Percentiles rank a stretch among this genome's conserved stretches.
Conservation (phyloP, 2,113 vertebrate species). For the Anolis carolinensis region DNA sequence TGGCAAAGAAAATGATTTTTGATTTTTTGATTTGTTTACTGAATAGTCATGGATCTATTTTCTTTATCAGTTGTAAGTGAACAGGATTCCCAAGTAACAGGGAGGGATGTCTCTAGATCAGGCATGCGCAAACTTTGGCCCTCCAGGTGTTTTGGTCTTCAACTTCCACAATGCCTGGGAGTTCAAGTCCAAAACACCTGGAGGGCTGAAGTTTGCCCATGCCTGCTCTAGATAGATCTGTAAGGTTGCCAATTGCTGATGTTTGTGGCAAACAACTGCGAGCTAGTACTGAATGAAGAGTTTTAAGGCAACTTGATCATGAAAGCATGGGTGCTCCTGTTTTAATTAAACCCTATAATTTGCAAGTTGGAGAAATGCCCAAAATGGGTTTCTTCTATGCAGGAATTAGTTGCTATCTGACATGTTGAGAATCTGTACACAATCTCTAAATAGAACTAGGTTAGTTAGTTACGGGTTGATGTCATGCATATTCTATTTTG, state of each 20-base stretch:
- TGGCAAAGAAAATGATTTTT: not conserved
- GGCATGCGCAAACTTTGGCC: too few relatives aligned
- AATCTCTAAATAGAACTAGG: not conserved
- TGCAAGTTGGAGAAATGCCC: not conserved
- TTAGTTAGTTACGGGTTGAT: not conserved
- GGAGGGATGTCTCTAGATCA: not conserved
- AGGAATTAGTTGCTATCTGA: not conserved
- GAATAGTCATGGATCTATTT: not conserved
- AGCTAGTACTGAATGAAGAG: not conserved
- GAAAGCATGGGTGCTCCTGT: not conserved
- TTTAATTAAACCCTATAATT: not conserved
- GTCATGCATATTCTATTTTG: fast-evolving
- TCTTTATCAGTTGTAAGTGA: not conserved
- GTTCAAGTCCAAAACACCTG: too few relatives aligned
- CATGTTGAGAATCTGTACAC: not conserved
- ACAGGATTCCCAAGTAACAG: not conserved
- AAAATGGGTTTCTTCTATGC: not conserved
- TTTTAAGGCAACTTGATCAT: not conserved
- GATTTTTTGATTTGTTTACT: not conserved
- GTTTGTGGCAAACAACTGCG: not conserved
- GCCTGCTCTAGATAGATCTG: too few relatives aligned
- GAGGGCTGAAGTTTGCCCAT: too few relatives aligned
- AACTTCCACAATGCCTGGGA: too few relatives aligned
- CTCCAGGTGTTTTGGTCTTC: too few relatives aligned
- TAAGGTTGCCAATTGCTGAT: not conserved